Evolutionary conservation across 2,888 invertebrate species (phyloP), one percentile per base, ranked within the genome.

Genomic region (Halictus quadricinctus): DNA sequence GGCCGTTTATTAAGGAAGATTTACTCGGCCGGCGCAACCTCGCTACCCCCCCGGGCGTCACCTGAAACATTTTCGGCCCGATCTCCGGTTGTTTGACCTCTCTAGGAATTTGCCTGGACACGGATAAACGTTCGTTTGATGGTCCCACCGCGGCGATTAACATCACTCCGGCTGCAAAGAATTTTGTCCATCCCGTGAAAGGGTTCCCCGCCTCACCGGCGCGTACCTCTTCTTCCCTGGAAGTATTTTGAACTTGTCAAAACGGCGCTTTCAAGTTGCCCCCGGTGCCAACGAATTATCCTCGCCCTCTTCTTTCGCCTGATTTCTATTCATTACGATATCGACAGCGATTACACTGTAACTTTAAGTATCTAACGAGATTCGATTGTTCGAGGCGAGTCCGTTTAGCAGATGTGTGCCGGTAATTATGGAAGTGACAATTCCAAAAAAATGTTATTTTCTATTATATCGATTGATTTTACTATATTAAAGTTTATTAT

Each of bases 1-100:
- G 87, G 90, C 88, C 80, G 86, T 88, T 88, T 87, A 90, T 91
- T 92, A 90, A 87, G 64, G 81, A 89, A 83, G 88, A 78, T 87
- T 90, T 84, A 79, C 72, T 60, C 79, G 84, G n/a, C 64, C 29
- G 29, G 58, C 36, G 64, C 70, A 43, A 70, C n/a, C 70, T n/a
- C 72, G 29, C 69, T 60, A 12, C n/a, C 41, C 83, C 83, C 79
- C 36, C 60, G 72, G 84, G 82, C 85, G 72, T 74, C 73, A 21
- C 48, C 25, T 66, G 78, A 46, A 81, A 79, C 66, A 43, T 15
- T 73, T 64, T 69, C 64, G 54, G 66, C 41, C 29, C 77, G 82
- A 85, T 81, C 83, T 81, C 48, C 83, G 77, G 85, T 90, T 76
- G 87, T 87, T 85, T 88, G 88, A 90, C 88, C 88, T 90, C 85